Base-by-base conservation (phyloP, 2,888 invertebrate genomes). In the Tiliacea citrago region DNA sequence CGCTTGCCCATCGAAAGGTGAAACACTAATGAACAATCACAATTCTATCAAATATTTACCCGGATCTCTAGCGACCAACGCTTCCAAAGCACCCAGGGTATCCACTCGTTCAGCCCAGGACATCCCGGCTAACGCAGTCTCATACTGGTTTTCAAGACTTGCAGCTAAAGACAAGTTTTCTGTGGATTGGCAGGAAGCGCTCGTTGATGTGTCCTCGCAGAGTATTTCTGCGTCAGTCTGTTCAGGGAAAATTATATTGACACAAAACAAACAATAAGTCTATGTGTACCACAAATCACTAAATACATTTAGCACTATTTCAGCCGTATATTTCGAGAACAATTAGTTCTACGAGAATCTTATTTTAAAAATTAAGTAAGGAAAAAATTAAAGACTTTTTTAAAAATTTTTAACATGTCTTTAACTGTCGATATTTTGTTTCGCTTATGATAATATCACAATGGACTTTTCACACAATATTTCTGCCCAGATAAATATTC, bases 71-170 rank as follows among this genome's bases (percentile, higher is more conserved):
- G 98, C 98, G 0, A 98, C 98, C 42, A 98, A 94, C 0, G 98
- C 98, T 86, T 98, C 98, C 24, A 98, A 91, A 4, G 98, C 98
- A 2, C 98, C 98, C 86, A 98, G 93, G 12, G 98, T 98, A 85
- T 98, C 98, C 75, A 98, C 97, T 24, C 99, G 96, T 85, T 99
- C 99, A 0, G 98, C 98, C 98, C 98, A 98, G 4, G 98, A 97
- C 97, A 98, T 98, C 86, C 97, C 98, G 0, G 97, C 97, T 0
- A 98, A 91, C 60, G 98, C 97, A 0, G 97, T 97, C 90, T 98
- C 98, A 88, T 98, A 98, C 87, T 98, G 97, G 74, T 97, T 97
- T 85, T 98, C 98, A 51, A 98, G 92, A 18, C 97, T 87, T 72
- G 96, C 89, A 0, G 90, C 91, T 49, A 94, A 68, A 0, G 92